Evolutionary conservation across 2,888 invertebrate genomes (phyloP).

Genomic region (Acanthosoma haemorrhoidale): DNA sequence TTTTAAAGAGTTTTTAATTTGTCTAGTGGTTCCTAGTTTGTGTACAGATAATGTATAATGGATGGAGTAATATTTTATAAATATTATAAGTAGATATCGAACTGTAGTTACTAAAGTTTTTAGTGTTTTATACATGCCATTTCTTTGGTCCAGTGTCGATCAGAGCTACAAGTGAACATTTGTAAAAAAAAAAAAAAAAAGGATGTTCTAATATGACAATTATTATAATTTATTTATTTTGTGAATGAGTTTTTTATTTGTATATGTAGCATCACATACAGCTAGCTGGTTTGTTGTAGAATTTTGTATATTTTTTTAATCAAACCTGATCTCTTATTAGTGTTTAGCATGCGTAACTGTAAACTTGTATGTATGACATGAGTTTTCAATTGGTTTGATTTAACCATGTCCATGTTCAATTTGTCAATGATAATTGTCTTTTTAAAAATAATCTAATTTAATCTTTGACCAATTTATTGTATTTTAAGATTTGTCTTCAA

Average conservation of each 20-base stretch:
- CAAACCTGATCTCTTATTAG: slow-evolving; percentile 10
- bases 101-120: slow-evolving; percentile 21
- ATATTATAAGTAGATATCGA: slow-evolving; percentile 25
- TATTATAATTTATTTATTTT: background rate
- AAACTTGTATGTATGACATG: background rate
- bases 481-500: too few relatives aligned
- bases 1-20: slow-evolving; percentile 21
- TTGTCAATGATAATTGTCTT: background rate
- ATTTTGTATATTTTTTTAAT: slow-evolving; percentile 12
- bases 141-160: slow-evolving; percentile 7
- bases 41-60: slow-evolving; percentile 21
- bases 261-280: slow-evolving; percentile 2
- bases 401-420: background rate
- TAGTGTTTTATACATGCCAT: slow-evolving; percentile 29
- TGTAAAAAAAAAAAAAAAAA: background rate
- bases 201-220: background rate
- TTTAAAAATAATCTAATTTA: slow-evolving; percentile 12
- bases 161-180: background rate
- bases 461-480: slow-evolving; percentile 10
- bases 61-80: slow-evolving; percentile 27
- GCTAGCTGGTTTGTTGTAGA: background rate
- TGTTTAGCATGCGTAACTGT: background rate
- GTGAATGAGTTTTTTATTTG: background rate
- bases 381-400: background rate
- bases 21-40: slow-evolving; percentile 30